Percentiles rank a stretch among this genome's conserved stretches.
Evolutionary conservation across 2,113 vertebrate species (phyloP).

Genomic region (Naja naja): DNA sequence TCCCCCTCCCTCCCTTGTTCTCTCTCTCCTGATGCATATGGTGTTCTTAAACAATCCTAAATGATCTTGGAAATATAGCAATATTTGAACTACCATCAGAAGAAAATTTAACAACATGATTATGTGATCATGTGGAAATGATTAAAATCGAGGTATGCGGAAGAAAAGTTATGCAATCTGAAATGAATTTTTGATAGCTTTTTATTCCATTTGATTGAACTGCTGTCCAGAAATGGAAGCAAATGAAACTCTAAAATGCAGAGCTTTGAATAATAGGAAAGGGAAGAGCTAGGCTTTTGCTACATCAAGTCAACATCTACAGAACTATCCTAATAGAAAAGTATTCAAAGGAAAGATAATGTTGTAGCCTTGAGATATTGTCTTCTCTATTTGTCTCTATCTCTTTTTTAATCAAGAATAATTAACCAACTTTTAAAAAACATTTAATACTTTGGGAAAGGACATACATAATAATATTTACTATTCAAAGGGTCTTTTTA

Average conservation of each 20-base stretch:
- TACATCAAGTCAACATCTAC: not conserved
- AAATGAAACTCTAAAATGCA: not conserved
- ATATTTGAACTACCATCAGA: not conserved
- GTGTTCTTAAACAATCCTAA: not conserved
- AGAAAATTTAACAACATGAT: not conserved
- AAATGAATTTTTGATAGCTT: slow-evolving; percentile 34
- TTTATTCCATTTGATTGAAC: slow-evolving; percentile 19
- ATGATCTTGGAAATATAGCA: not conserved
- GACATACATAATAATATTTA: not conserved
- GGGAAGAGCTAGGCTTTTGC: not conserved
- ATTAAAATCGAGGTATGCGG: slow-evolving; percentile 6
- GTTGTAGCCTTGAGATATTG: not conserved
- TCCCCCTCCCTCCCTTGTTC: not conserved
- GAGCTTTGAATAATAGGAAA: slow-evolving; percentile 4
- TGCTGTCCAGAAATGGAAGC: not conserved
- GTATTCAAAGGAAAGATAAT: not conserved
- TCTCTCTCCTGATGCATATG: not conserved
- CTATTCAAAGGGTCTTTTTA: not conserved
- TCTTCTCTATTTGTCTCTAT: not conserved
- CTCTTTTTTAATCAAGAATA: not conserved
- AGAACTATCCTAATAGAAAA: not conserved
- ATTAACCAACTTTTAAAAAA: not conserved
- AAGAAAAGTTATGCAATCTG: slow-evolving; percentile 3
- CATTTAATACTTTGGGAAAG: not conserved
- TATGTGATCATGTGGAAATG: not conserved